Evolutionary conservation across 35 echinoderm and acorn worm species (phyloP).

Genomic region (Anneissia japonica): DNA sequence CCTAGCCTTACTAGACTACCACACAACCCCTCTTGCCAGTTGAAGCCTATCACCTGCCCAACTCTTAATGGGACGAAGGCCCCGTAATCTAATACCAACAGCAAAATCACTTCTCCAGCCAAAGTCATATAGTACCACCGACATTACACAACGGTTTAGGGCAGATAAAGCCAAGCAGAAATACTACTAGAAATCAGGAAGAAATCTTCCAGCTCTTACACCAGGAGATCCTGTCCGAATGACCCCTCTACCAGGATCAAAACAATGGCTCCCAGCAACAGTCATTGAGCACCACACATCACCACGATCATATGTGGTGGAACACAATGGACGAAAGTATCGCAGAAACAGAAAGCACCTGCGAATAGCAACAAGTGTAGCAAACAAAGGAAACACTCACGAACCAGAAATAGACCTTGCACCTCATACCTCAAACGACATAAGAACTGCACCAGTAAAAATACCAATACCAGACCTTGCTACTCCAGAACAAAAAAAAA

Average conservation of each 20-base stretch:
- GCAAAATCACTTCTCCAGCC: conserved; percentile 40
- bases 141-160: background rate
- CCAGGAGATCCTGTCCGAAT: conserved; percentile 53
- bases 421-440: background rate
- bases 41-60: conserved; percentile 60
- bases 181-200: conserved; percentile 16
- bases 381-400: background rate
- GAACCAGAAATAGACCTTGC: background rate
- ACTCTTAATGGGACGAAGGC: conserved; percentile 61
- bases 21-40: conserved; percentile 43
- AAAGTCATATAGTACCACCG: background rate
- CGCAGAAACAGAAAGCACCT: conserved; percentile 28
- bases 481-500: background rate
- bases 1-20: conserved; percentile 36
- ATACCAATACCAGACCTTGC: background rate
- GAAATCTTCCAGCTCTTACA: conserved; percentile 10
- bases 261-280: conserved; percentile 41
- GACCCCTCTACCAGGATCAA: conserved; percentile 32
- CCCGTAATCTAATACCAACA: conserved; percentile 37
- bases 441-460: background rate
- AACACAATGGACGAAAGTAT: conserved; percentile 33
- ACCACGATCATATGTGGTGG: conserved; percentile 52
- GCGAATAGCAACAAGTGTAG: background rate
- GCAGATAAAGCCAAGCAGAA: conserved; percentile 10
- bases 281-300: conserved; percentile 32